Evolutionary conservation across 1,140 invertebrate genomes (phyloP), one percentile per base, ranked within the genome.

Genomic region (Drosophila littoralis): DNA sequence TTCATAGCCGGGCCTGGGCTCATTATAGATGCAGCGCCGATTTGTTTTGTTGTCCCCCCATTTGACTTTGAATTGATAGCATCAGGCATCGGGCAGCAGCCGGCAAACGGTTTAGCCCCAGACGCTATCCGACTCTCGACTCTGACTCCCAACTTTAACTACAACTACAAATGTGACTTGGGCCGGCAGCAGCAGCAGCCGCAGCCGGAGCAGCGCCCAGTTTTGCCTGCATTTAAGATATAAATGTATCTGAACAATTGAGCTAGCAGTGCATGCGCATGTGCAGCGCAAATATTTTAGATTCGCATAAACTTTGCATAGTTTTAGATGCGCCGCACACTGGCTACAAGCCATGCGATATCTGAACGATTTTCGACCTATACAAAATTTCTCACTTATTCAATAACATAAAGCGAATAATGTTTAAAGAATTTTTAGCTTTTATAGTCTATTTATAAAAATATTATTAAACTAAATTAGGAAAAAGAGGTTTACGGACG

Each of bases 51-150:
- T 88, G 84, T 88, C 84, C 84, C 82, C 80, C 84, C 85, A 88
- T 88, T 88, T 88, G 84, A 88, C 84, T 88, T 89, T 89, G 85
- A 89, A 88, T 88, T 89, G 84, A 88, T 88, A 88, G 84, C 84
- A 88, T 88, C 84, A 58, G 79, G 76, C 71, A 46, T 88, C 84
- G 55, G 79, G 76, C 71, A 46, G 40, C 48, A 63, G 43, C 66
- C 70, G 59, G 69, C 68, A 71, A 67, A 54, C 35, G 61, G 59
- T 46, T 65, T 7, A 52, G 58, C 57, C 58, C 36, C 64, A 32
- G 42, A 55, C 64, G 55, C 45, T 42, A 13, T 57, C 43, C 32
- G 17, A 67, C 46, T 54, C 54, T 65, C 50, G 15, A 45, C 43
- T 48, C 40, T 9, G 17, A 40, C 36, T 54, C 50, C 38, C 17